phyloP scores from a whole-genome alignment of 2,888 invertebrate genomes.

The Cheilosia scutellata region DNA sequence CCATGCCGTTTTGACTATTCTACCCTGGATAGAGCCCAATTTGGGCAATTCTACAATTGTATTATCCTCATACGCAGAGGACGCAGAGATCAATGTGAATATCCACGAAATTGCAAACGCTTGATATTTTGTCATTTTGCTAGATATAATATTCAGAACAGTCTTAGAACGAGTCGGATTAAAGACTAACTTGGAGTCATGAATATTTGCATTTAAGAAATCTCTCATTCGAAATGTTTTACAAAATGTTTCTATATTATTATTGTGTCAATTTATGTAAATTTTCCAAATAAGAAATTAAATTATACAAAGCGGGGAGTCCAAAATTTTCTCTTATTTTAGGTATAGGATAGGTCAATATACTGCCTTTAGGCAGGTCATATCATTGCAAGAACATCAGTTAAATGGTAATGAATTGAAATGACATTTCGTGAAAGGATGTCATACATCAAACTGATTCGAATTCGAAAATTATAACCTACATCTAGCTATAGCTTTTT shows the following conservation, averaged over 20 bases:
- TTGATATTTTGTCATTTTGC: conserved; percentile 2
- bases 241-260: not conserved
- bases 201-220: conserved; percentile 42
- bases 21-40: conserved; percentile 81
- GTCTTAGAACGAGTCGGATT: conserved; percentile 44
- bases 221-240: conserved; percentile 5
- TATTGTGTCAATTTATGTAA: conserved; percentile 19
- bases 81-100: conserved; percentile 4
- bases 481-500: too few relatives aligned
- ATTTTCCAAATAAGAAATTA: not conserved
- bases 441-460: too few relatives aligned
- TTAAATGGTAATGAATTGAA: not conserved
- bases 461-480: too few relatives aligned
- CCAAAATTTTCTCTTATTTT: too few relatives aligned
- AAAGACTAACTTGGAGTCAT: conserved; percentile 38
- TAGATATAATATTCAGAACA: conserved; percentile 33
- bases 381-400: not conserved
- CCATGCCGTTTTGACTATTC: conserved; percentile 80
- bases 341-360: not conserved
- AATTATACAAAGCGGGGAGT: not conserved
- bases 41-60: conserved; percentile 78
- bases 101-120: conserved; percentile 8
- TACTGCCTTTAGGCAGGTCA: not conserved
- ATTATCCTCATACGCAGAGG: conserved; percentile 14
- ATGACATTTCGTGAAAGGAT: too few relatives aligned